phyloP scores from a whole-genome alignment of 2,888 invertebrate genomes.

The Tetrapedia diversipes region DNA sequence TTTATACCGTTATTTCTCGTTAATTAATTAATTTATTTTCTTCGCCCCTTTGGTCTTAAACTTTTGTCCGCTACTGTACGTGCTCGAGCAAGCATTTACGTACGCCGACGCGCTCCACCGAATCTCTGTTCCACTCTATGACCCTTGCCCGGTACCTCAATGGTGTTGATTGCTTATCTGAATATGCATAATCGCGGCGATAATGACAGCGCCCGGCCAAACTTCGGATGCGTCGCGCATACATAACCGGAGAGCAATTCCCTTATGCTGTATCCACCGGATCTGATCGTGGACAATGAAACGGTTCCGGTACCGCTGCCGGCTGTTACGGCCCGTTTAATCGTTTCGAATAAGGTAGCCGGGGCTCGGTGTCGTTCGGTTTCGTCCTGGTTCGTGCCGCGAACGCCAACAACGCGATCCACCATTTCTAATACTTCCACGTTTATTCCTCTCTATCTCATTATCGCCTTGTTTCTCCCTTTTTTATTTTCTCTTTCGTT shows the following conservation, averaged over 20 bases:
- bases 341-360: slow-evolving; percentile 14
- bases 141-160: slow-evolving; percentile 62
- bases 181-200: slow-evolving; percentile 69
- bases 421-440: not conserved
- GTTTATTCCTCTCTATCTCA: not conserved
- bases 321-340: slow-evolving; percentile 45
- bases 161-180: slow-evolving; percentile 72
- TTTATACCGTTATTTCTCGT: too few relatives aligned
- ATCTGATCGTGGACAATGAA: slow-evolving; percentile 62
- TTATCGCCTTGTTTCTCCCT: not conserved
- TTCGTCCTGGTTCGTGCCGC: not conserved
- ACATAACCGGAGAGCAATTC: slow-evolving; percentile 68
- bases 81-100: slow-evolving; percentile 14
- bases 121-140: slow-evolving; percentile 55
- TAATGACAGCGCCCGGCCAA: slow-evolving; percentile 64
- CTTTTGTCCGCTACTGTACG: too few relatives aligned
- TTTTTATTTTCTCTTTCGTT: too few relatives aligned
- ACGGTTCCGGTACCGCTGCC: slow-evolving; percentile 45
- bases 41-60: too few relatives aligned
- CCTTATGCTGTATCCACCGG: slow-evolving; percentile 60
- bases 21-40: too few relatives aligned
- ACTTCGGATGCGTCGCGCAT: slow-evolving; percentile 64
- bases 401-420: not conserved
- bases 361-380: not conserved
- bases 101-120: slow-evolving; percentile 14